Evolutionary conservation across 2,113 vertebrate species (phyloP).

Genomic region (Sprattus sprattus): DNA sequence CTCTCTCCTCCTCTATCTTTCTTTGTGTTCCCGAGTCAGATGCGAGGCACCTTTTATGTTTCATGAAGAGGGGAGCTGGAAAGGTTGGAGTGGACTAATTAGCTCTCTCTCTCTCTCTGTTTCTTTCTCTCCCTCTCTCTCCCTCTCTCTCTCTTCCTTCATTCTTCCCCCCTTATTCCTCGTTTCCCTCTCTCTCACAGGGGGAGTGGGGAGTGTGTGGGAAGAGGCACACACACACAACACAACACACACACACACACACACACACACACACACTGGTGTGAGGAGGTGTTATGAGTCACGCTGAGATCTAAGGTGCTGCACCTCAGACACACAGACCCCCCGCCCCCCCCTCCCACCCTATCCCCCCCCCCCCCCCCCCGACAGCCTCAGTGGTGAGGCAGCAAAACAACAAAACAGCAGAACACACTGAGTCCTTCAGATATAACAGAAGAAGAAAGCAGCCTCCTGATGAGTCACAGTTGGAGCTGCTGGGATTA

Average conservation of each 20-base stretch:
- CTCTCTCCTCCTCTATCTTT: not conserved
- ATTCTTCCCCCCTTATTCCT: not conserved
- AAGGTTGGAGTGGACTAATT: not conserved
- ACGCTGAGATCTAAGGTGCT: not conserved
- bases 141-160: not conserved
- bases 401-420: not conserved
- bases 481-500: not conserved
- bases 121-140: not conserved
- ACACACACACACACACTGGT: too few relatives aligned
- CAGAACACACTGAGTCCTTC: not conserved
- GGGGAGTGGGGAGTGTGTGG: not conserved
- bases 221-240: too few relatives aligned
- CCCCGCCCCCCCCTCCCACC: not conserved
- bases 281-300: not conserved
- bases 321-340: not conserved
- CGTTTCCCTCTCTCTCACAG: too few relatives aligned
- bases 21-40: not conserved
- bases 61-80: not conserved
- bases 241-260: too few relatives aligned
- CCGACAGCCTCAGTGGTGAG: not conserved
- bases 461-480: not conserved
- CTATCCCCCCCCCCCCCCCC: not conserved
- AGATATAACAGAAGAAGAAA: not conserved
- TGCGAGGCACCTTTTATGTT: conserved; percentile 12
- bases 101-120: not conserved